Conservation (phyloP, 2,113 vertebrate genomes). For the Carassius carassius region DNA sequence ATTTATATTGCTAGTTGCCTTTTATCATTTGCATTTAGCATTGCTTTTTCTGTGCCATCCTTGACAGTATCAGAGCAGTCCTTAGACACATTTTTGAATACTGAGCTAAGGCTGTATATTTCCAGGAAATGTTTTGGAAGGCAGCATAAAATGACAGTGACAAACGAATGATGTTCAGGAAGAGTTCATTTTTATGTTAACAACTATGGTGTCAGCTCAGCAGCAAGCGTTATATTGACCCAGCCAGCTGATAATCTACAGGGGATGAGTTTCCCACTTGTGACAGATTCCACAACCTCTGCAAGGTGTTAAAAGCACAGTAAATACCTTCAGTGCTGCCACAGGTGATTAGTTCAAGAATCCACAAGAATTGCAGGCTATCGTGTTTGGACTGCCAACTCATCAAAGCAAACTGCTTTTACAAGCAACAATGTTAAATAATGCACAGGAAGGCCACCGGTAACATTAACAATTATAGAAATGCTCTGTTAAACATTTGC, state of each 20-base stretch:
- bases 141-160: constrained; percentile 30
- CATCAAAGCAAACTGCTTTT: constrained; percentile 24
- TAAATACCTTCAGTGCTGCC: constrained; percentile 47
- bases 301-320: constrained; percentile 47
- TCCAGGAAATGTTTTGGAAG: not conserved
- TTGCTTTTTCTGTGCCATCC: not conserved
- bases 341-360: constrained; percentile 43
- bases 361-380: constrained; percentile 22
- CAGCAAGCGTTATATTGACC: constrained; percentile 38
- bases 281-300: constrained; percentile 14
- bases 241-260: constrained; percentile 48
- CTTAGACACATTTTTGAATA: not conserved
- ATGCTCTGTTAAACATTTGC: not conserved
- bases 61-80: not conserved
- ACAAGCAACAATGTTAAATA: not conserved
- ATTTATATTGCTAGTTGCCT: not conserved
- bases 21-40: not conserved
- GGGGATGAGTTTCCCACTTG: constrained; percentile 35
- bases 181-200: constrained; percentile 51
- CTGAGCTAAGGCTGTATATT: not conserved
- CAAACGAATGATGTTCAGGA: constrained; percentile 41
- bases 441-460: not conserved
- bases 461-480: not conserved
- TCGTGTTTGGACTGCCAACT: constrained; percentile 39
- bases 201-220: constrained; percentile 43